Evolutionary conservation across 2,888 invertebrate genomes (phyloP), one percentile per base, ranked within the genome.

Genomic region (Agrotis clavis): DNA sequence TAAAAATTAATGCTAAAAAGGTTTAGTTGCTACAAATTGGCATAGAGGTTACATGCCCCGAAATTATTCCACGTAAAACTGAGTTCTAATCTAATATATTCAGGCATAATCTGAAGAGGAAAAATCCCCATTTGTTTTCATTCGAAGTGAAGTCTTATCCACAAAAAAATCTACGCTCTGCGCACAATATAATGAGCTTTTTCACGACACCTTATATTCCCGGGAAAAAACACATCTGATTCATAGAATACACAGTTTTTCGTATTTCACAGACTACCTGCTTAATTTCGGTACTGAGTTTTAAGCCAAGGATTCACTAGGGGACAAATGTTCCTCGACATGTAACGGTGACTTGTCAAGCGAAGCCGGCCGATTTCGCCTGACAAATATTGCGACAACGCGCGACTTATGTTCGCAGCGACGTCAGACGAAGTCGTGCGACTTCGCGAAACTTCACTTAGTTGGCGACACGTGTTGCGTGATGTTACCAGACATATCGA

Each of bases 171-270:
- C 51, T 57, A 35, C 19, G 45, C 47, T 60, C n/a, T 47, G 45
- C 13, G 16, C 57, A 53, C 47, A 77, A 53, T 13, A 19, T 61
- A 64, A 82, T 70, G 67, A 74, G 67, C 45, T 67, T 51, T 72
- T 45, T 35, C 50, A 16, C 4, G 64, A 80, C 51, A 71, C 54
- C 65, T 54, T 57, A 70, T 62, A 72, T 56, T 63, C 65, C 63
- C 41, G 68, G 50, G 68, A 79, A 71, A 53, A 50, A 14, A 35
- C 21, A 57, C 83, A 81, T 35, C 63, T 78, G 71, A 35, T 50
- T 30, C 45, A 50, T 19, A 19, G 1, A 41, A 13, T 56, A 30
- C 13, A 41, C n/a, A 51, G 11, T 5, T 48, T 48, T 54, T 61
- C 18, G 19, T 69, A 3, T 25, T 35, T 48, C 47, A 47, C 48